Evolutionary conservation across 2,797 vertebrate species (phyloP).

Genomic region (Tapera naevia): DNA sequence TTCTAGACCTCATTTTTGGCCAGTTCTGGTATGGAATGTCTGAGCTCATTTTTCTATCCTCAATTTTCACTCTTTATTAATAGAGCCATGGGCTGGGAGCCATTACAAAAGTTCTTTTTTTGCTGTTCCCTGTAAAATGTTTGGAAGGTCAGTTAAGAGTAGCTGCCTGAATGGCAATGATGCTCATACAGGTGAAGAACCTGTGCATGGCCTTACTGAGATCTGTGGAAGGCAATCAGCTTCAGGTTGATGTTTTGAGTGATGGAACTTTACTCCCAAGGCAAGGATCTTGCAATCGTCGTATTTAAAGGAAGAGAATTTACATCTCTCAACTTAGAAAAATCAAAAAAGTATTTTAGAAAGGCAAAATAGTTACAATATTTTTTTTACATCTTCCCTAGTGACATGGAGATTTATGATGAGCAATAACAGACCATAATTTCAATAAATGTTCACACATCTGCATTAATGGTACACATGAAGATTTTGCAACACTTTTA

Average conservation of each 20-base stretch:
- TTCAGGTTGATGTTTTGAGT: neutral
- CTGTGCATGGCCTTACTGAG: neutral
- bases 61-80: neutral
- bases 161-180: neutral
- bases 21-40: neutral
- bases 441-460: neutral
- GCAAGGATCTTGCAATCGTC: neutral
- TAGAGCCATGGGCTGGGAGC: neutral
- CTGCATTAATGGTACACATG: neutral
- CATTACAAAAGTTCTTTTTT: neutral
- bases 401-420: neutral
- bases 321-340: neutral
- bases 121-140: neutral
- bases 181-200: neutral
- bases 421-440: neutral
- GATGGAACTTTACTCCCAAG: neutral
- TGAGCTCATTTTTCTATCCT: neutral
- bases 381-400: neutral
- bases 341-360: neutral
- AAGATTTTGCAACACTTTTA: neutral
- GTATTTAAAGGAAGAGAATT: neutral
- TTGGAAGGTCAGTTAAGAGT: neutral
- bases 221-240: neutral
- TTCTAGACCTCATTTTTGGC: neutral
- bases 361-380: neutral